These are phyloP conservation scores for Atrichornis clamosus DNA, from an alignment of 2,113 vertebrate species.

Conservation along the genomic window DNA sequence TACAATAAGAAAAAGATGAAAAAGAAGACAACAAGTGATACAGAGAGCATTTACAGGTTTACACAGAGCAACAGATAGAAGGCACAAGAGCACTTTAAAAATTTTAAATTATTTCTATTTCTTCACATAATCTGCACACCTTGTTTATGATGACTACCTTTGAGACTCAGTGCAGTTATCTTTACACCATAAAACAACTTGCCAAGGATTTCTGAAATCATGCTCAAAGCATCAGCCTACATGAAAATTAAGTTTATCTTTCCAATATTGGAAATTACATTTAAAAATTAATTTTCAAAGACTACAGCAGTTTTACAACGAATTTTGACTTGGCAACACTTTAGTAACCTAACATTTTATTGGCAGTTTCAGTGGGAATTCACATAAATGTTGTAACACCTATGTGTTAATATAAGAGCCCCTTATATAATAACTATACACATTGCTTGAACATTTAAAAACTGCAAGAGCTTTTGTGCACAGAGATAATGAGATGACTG, in stretches of 20 bases:
- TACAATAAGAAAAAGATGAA: background rate
- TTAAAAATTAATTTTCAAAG: background rate
- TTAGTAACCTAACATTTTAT: background rate
- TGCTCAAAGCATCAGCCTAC: background rate
- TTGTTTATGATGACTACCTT: background rate
- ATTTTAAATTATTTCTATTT: background rate
- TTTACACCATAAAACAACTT: background rate
- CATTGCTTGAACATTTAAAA: background rate
- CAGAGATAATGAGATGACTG: background rate
- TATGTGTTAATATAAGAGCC: background rate
- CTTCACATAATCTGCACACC: background rate
- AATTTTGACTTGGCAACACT: background rate
- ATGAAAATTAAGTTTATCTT: background rate
- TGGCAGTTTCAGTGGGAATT: background rate
- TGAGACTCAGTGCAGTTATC: background rate
- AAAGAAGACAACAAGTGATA: background rate
- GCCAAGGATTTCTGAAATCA: background rate
- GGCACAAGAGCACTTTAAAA: background rate
- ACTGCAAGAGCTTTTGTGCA: background rate
- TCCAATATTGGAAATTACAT: background rate
- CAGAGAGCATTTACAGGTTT: background rate
- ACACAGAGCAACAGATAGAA: background rate
- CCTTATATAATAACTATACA: background rate
- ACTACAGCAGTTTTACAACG: background rate
- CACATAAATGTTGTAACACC: background rate